Conservation (phyloP, 2,888 invertebrate genomes). For the Drosophila acutilabella region DNA sequence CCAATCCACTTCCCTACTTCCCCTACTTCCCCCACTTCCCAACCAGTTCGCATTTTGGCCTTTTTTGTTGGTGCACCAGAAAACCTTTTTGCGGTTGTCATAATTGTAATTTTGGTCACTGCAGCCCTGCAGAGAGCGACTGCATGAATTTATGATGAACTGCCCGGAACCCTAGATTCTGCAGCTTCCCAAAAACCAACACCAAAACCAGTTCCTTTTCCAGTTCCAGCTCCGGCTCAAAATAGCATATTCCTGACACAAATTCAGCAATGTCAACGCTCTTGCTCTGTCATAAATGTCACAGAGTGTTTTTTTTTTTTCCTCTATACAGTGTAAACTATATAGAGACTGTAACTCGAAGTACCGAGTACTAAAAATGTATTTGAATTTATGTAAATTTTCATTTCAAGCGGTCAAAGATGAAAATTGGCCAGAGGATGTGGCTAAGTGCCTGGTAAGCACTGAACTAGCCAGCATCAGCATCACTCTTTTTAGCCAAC, state of each 20-base stretch:
- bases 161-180: slow-evolving; percentile 22
- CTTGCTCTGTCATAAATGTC: slow-evolving; percentile 58
- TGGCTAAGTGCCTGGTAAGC: slow-evolving; percentile 63
- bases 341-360: slow-evolving; percentile 1
- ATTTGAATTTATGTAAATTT: slow-evolving; percentile 64
- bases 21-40: slow-evolving; percentile 11
- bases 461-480: background rate
- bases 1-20: slow-evolving; percentile 4
- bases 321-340: slow-evolving; percentile 18
- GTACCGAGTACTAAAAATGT: slow-evolving; percentile 28
- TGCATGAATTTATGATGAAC: slow-evolving; percentile 80
- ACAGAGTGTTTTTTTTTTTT: slow-evolving; percentile 38
- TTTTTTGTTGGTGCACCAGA: slow-evolving; percentile 76
- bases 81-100: slow-evolving; percentile 81
- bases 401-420: slow-evolving; percentile 55
- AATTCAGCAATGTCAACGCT: slow-evolving; percentile 49
- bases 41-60: slow-evolving; percentile 19
- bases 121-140: slow-evolving; percentile 73
- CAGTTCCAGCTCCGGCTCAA: background rate
- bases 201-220: background rate
- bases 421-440: slow-evolving; percentile 52
- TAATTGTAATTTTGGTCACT: slow-evolving; percentile 80
- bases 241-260: slow-evolving; percentile 56
- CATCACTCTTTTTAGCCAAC: background rate
- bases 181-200: background rate